phyloP scores from a whole-genome alignment of 2,113 vertebrate genomes.

The Siniperca knerii region DNA sequence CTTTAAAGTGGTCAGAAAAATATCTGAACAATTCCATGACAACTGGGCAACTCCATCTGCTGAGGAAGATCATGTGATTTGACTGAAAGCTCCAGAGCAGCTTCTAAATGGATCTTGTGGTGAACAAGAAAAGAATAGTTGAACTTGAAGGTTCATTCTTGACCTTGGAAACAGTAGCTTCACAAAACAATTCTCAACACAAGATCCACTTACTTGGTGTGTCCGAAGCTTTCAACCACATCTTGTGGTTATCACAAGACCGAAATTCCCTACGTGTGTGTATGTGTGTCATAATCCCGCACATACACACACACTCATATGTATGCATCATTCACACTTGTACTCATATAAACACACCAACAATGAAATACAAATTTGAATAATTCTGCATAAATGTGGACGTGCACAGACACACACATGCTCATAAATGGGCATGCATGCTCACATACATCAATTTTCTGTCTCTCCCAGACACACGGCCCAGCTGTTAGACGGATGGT shows the following conservation, averaged over 20 bases:
- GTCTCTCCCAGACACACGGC: slow-evolving; percentile 27
- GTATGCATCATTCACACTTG: background rate
- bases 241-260: background rate
- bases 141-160: background rate
- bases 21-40: no score
- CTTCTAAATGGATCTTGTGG: background rate
- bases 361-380: background rate
- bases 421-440: background rate
- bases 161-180: background rate
- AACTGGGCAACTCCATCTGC: background rate
- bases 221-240: background rate
- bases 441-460: slow-evolving; percentile 10
- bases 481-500: slow-evolving; percentile 64
- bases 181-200: background rate
- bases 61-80: background rate
- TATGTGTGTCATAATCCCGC: background rate
- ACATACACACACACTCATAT: slow-evolving; percentile 7
- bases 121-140: background rate
- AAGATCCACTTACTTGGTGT: background rate
- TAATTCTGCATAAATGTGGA: slow-evolving; percentile 16
- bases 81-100: background rate
- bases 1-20: background rate
- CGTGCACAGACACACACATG: slow-evolving; percentile 11
- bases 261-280: background rate
- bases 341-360: background rate